phyloP scores from a whole-genome alignment of 2,797 vertebrate species.

The Acrossocheilus wenchowensis region DNA sequence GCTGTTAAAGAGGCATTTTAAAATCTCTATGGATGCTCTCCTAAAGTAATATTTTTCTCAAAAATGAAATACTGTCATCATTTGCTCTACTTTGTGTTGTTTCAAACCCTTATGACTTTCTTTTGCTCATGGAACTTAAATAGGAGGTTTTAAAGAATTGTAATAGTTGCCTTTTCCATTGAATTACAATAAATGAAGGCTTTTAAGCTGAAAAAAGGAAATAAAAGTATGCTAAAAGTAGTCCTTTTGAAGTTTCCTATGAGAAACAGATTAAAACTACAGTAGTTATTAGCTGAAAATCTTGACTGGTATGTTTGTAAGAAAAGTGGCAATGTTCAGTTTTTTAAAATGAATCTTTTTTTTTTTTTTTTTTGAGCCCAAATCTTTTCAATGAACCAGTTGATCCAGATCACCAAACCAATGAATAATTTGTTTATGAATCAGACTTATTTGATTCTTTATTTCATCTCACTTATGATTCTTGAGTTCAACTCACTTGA shows the following conservation, averaged over 20 bases:
- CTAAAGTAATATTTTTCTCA: slow-evolving; percentile 6
- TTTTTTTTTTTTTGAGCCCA: background rate
- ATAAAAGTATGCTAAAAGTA: background rate
- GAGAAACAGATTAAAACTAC: background rate
- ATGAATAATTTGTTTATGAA: background rate
- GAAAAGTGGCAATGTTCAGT: background rate
- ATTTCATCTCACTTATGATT: background rate
- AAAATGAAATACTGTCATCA: slow-evolving; percentile 22
- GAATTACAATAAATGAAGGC: background rate
- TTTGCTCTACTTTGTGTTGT: slow-evolving; percentile 13
- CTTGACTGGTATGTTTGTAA: background rate
- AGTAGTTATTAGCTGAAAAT: background rate
- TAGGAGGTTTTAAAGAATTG: background rate
- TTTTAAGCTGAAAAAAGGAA: background rate
- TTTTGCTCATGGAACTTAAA: background rate
- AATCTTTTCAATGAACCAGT: background rate
- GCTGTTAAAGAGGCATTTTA: slow-evolving; percentile 71
- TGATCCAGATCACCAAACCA: background rate
- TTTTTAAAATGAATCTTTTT: background rate
- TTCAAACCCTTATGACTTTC: background rate
- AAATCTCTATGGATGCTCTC: slow-evolving; percentile 60
- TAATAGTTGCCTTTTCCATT: background rate
- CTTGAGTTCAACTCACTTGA: background rate
- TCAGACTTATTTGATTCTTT: background rate
- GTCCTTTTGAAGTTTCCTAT: background rate